These are phyloP conservation scores for Drosophila birchii DNA, from an alignment of 2,888 invertebrate genomes.

Conservation along the genomic window DNA sequence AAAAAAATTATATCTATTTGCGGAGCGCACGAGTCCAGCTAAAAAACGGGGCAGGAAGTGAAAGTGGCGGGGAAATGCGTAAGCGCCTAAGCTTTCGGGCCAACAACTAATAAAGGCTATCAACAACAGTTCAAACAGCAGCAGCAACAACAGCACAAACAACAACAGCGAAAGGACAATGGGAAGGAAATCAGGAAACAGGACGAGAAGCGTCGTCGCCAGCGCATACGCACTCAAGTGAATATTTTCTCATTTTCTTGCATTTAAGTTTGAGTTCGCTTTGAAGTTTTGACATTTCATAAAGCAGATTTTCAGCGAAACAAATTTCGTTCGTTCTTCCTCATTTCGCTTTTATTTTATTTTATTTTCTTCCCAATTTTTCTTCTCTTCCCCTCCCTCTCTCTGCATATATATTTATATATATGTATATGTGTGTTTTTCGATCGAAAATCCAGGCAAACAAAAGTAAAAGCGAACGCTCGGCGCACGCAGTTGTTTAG, in stretches of 20 bases:
- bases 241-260: conserved; percentile 82
- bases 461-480: conserved; percentile 75
- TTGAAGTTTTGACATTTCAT: conserved; percentile 83
- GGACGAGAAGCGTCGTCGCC: conserved; percentile 29
- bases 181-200: conserved; percentile 32
- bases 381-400: not conserved
- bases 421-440: conserved; percentile 43
- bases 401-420: conserved; percentile 24
- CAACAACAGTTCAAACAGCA: conserved; percentile 80
- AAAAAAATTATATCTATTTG: conserved; percentile 53
- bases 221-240: conserved; percentile 80
- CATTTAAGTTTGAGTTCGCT: conserved; percentile 78
- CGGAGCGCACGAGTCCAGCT: conserved; percentile 43
- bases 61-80: conserved; percentile 49
- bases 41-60: conserved; percentile 23
- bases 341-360: conserved; percentile 31
- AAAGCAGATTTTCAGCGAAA: conserved; percentile 71
- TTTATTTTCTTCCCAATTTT: conserved; percentile 34
- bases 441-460: conserved; percentile 73
- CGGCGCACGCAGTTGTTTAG: conserved; percentile 61
- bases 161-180: conserved; percentile 42
- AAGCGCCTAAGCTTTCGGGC: conserved; percentile 72
- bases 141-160: conserved; percentile 49
- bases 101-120: conserved; percentile 81
- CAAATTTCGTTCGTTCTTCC: conserved; percentile 33